Conservation (phyloP, 2,113 vertebrate genomes). For the Tyrannus savana region DNA sequence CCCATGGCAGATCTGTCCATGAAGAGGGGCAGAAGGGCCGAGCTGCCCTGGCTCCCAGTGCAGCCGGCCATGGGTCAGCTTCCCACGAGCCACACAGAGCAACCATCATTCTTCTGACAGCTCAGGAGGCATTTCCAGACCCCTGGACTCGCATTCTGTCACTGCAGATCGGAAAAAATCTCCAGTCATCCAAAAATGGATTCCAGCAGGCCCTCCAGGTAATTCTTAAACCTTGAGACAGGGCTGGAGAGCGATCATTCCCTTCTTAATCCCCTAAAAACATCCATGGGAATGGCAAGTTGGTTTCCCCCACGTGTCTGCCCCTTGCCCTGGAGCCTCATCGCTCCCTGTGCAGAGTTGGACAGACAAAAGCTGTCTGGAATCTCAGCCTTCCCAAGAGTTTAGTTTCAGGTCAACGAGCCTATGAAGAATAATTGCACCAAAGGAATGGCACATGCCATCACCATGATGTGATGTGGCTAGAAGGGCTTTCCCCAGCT, state of each 20-base stretch:
- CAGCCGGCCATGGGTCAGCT: not conserved
- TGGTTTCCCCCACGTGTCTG: rapidly evolving
- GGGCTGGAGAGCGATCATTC: not conserved
- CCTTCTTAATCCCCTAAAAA: slow-evolving; percentile 19
- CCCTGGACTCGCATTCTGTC: not conserved
- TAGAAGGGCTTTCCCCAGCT: not conserved
- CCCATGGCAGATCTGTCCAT: not conserved
- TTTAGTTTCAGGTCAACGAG: slow-evolving; percentile 33
- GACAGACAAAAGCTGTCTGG: not conserved
- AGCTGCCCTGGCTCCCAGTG: not conserved
- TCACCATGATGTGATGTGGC: not conserved
- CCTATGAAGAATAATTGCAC: not conserved
- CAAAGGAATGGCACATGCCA: slow-evolving; percentile 12
- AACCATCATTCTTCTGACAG: slow-evolving; percentile 4
- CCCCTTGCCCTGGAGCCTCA: not conserved
- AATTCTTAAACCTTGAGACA: slow-evolving; percentile 16
- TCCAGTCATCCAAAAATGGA: slow-evolving; percentile 38
- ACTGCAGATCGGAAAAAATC: not conserved
- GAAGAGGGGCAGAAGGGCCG: rapidly evolving
- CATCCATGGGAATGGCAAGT: not conserved
- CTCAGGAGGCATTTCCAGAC: not conserved
- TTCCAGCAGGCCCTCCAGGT: slow-evolving; percentile 6
- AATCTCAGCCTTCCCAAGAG: not conserved
- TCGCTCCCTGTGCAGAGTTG: rapidly evolving
- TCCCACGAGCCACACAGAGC: not conserved